phyloP scores from a whole-genome alignment of 92 coral and sea anemone genomes.

The Palythoa grandiflora region DNA sequence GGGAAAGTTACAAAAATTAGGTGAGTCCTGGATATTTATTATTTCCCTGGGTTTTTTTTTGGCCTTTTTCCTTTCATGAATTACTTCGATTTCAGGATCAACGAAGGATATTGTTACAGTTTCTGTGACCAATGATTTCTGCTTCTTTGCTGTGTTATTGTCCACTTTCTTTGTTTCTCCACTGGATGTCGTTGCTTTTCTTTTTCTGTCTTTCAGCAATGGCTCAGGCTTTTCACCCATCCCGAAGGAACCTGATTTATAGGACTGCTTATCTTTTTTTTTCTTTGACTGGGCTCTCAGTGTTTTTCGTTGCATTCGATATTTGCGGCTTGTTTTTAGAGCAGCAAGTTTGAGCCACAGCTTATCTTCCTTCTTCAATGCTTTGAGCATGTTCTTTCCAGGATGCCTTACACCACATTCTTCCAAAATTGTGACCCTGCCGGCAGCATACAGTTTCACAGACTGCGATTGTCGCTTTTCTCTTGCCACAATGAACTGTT shows the following conservation, averaged over 20 bases:
- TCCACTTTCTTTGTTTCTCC: slow-evolving; percentile 7
- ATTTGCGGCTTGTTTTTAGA: slow-evolving; percentile 31
- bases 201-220: slow-evolving; percentile 15
- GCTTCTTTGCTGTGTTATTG: slow-evolving; percentile 10
- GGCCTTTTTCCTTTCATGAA: slow-evolving; percentile 16
- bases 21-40: slow-evolving; percentile 1
- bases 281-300: slow-evolving; percentile 16
- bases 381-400: slow-evolving; percentile 17
- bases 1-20: slow-evolving; percentile 1
- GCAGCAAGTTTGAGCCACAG: slow-evolving; percentile 12
- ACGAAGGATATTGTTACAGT: slow-evolving; percentile 19
- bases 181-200: slow-evolving; percentile 26
- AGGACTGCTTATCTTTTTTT: slow-evolving; percentile 31
- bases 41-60: slow-evolving; percentile 20
- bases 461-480: slow-evolving; percentile 19
- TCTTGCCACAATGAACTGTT: slow-evolving; percentile 29
- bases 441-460: slow-evolving; percentile 39
- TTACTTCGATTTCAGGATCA: slow-evolving; percentile 9
- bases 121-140: slow-evolving; percentile 17
- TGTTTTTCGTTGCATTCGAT: slow-evolving; percentile 1
- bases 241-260: slow-evolving; percentile 54
- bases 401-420: slow-evolving; percentile 2
- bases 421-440: slow-evolving; percentile 10
- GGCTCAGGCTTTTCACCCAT: slow-evolving; percentile 57
- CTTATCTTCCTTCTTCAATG: slow-evolving; percentile 21